Percentiles rank a stretch among this genome's conserved stretches.
Evolutionary conservation across 2,888 invertebrate genomes (phyloP).

Genomic region (Myopa tessellatipennis): DNA sequence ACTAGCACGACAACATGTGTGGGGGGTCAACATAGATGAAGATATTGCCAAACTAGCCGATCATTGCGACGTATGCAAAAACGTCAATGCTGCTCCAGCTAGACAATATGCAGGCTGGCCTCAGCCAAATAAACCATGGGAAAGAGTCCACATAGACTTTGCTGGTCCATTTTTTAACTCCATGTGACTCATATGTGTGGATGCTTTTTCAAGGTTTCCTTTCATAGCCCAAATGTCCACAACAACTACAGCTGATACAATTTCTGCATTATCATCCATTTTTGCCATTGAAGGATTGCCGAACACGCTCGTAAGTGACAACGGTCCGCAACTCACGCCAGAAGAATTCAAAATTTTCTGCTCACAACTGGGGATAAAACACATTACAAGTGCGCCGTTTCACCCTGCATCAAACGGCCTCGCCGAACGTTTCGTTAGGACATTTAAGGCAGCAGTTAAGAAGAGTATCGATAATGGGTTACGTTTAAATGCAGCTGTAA

Average conservation of each 20-base stretch:
- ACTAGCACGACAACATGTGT: constrained; percentile 39
- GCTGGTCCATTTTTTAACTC: no score
- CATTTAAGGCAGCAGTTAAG: no score
- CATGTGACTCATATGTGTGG: constrained; percentile 38
- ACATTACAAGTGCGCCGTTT: no score
- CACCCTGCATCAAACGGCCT: no score
- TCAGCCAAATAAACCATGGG: constrained; percentile 55
- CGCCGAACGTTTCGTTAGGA: no score
- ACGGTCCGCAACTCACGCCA: no score
- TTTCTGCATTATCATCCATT: constrained; percentile 26
- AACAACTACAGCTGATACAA: constrained; percentile 23
- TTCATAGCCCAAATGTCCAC: constrained; percentile 48
- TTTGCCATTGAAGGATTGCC: no score
- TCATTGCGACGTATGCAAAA: constrained; percentile 39
- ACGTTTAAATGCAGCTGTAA: no score
- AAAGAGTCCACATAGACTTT: constrained; percentile 65
- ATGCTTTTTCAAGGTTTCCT: constrained; percentile 49
- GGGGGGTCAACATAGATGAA: constrained; percentile 41
- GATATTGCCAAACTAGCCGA: constrained; percentile 16
- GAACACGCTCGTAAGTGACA: no score
- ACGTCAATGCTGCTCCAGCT: constrained; percentile 31
- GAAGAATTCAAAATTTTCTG: no score
- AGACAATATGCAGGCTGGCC: constrained; percentile 43
- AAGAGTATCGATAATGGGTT: no score
- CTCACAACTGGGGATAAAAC: no score